Conservation (phyloP, 1,140 invertebrate species). For the Megalonaias nervosa region DNA sequence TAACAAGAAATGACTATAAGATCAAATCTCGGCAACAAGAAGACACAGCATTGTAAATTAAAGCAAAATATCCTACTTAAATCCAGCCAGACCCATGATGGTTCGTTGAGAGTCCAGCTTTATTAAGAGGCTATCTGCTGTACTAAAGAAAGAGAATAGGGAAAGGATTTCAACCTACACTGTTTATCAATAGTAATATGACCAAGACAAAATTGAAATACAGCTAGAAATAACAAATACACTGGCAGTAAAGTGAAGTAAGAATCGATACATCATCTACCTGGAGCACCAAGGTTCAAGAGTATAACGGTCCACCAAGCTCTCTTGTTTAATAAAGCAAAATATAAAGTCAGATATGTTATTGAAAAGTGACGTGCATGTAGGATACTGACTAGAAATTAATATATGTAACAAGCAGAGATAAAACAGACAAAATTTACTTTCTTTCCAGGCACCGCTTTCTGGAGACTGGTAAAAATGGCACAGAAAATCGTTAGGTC, state of each 20-base stretch:
- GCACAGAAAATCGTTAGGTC: too few relatives aligned
- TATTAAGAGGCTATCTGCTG: slow-evolving; percentile 66
- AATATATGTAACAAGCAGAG: slow-evolving; percentile 28
- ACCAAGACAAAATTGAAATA: slow-evolving; percentile 66
- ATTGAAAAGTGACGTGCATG: slow-evolving; percentile 37
- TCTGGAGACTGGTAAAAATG: too few relatives aligned
- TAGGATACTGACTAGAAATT: slow-evolving; percentile 35
- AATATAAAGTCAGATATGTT: slow-evolving; percentile 16
- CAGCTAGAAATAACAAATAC: slow-evolving; percentile 71
- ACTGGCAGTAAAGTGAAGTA: slow-evolving; percentile 42
- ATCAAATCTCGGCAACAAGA: slow-evolving; percentile 42
- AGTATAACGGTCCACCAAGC: slow-evolving; percentile 38
- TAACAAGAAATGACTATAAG: slow-evolving; percentile 38
- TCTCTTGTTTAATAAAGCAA: slow-evolving; percentile 31
- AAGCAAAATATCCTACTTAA: too few relatives aligned
- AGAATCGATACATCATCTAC: slow-evolving; percentile 21
- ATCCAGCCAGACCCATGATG: too few relatives aligned
- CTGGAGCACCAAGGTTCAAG: slow-evolving; percentile 40
- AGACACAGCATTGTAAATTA: slow-evolving; percentile 25
- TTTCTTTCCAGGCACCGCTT: slow-evolving; percentile 17
- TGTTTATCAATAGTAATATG: slow-evolving; percentile 68
- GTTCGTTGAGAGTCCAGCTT: slow-evolving; percentile 71
- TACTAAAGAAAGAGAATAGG: slow-evolving; percentile 56
- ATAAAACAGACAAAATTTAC: slow-evolving; percentile 43
- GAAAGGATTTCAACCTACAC: slow-evolving; percentile 47